Evolutionary conservation across 1,140 invertebrate species (phyloP).

Genomic region (Aphaenogaster rudis): DNA sequence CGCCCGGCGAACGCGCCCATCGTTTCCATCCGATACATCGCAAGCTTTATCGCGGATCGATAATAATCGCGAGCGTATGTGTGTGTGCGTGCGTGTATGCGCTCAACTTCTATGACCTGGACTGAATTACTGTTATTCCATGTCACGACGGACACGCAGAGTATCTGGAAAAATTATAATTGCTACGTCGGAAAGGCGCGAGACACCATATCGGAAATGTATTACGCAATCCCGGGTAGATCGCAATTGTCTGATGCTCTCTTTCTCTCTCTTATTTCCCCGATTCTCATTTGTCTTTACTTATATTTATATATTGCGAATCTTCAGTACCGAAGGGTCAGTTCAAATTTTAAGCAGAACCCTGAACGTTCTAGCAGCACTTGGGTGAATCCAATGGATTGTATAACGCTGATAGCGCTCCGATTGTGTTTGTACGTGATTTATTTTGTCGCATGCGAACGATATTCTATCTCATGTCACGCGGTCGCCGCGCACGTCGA

Average conservation of each 20-base stretch:
- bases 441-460: not conserved
- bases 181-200: not conserved
- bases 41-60: slow-evolving; percentile 47
- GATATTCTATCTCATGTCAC: not conserved
- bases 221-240: not conserved
- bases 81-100: not conserved
- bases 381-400: not conserved
- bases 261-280: no score
- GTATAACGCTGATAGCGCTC: not conserved
- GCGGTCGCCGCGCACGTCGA: not conserved
- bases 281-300: not conserved
- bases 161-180: slow-evolving; percentile 5
- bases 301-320: not conserved
- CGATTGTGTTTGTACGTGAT: slow-evolving; percentile 11
- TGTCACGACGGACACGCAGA: not conserved
- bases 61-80: slow-evolving; percentile 15
- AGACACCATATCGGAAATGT: not conserved
- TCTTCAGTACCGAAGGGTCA: not conserved
- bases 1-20: not conserved
- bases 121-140: slow-evolving; percentile 41
- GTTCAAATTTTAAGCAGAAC: not conserved
- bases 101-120: not conserved
- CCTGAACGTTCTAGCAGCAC: not conserved
- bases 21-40: slow-evolving; percentile 15
- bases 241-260: no score